Base-by-base conservation (phyloP, 2,797 vertebrate species). In the Passerculus sandwichensis region DNA sequence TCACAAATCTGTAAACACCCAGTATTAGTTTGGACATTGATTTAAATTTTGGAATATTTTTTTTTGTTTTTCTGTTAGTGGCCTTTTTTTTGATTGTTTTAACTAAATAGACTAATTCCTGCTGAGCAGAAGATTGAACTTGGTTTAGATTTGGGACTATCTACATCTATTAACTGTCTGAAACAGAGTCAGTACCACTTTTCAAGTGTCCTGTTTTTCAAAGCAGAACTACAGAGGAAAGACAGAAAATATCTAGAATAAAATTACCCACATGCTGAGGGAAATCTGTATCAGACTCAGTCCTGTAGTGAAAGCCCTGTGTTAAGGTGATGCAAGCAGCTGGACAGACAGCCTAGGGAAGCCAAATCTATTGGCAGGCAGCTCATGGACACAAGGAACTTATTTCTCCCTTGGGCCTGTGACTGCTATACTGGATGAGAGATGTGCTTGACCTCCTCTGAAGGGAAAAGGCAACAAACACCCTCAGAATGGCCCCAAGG, bases 301-400 rank as follows among this genome's bases (percentile, higher is more conserved):
- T 45, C 17, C 25, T 85, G 47, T 47, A 54, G 38, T 50, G 47
- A 53, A 76, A 78, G 50, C 21, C 22, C 56, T 48, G 22, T 8
- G 7, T 56, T 25, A 18, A 69, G 50, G 22, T 2, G 15, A 72
- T 15, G 21, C 8, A 84, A 67, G 22, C 18, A 78, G 32, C 47
- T 75, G 66, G 34, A 57, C 62, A 84, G 70, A 25, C 10, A 80
- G 66, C 9, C 38, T 29, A 18, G 15, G 27, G 38, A 84, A 66
- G 40, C 9, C 48, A 65, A 62, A 57, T 50, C 42, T 42, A 12
- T 17, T 8, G 17, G 7, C 12, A 51, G n/a, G 3, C 59, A 81
- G 7, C 14, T 83, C 36, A 23, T 1, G 2, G 21, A 65, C 22
- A 44, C 0, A 0, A 60, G 30, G 59, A 92, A 65, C 9, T 40